Percentiles rank a stretch among this genome's conserved stretches.
Conservation (phyloP, 2,797 vertebrate genomes). For the Xyrichtys novacula region DNA sequence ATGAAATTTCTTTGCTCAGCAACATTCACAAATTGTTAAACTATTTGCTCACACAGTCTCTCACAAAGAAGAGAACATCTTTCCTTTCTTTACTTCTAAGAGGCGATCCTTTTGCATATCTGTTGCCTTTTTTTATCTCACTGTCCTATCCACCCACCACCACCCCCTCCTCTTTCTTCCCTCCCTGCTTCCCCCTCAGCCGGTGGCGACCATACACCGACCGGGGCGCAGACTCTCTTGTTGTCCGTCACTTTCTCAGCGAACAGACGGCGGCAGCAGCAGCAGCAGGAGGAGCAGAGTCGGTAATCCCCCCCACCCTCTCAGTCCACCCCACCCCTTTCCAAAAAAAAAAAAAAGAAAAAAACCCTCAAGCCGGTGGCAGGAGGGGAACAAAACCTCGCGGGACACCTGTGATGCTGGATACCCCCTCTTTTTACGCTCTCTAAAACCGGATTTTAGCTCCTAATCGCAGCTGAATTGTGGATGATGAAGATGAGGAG, state of each 20-base stretch:
- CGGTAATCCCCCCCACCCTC: slow-evolving; percentile 69
- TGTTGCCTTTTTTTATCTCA: slow-evolving; percentile 49
- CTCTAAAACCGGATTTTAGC: background rate
- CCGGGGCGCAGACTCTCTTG: slow-evolving; percentile 66
- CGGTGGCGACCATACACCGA: slow-evolving; percentile 2
- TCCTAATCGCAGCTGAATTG: slow-evolving; percentile 1
- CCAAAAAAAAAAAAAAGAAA: slow-evolving; percentile 16
- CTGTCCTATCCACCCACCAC: slow-evolving; percentile 19
- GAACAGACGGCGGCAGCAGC: slow-evolving; percentile 73
- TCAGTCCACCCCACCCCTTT: slow-evolving; percentile 62
- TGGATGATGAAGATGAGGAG: background rate
- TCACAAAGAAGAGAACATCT: too few relatives aligned
- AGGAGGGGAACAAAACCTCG: slow-evolving; percentile 43
- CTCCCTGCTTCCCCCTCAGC: background rate
- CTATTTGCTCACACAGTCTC: too few relatives aligned
- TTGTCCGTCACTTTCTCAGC: slow-evolving; percentile 80
- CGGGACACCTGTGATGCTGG: slow-evolving; percentile 64
- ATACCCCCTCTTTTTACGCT: background rate
- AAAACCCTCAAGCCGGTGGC: slow-evolving; percentile 39
- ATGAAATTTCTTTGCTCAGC: too few relatives aligned
- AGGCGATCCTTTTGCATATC: slow-evolving; percentile 25
- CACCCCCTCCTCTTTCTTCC: background rate
- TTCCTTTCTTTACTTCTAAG: too few relatives aligned
- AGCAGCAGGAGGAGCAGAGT: slow-evolving; percentile 62
- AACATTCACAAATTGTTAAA: too few relatives aligned